These are phyloP conservation scores for Probaryconus sp. DNA, from an alignment of 1,140 invertebrate species.

Conservation along the genomic window DNA sequence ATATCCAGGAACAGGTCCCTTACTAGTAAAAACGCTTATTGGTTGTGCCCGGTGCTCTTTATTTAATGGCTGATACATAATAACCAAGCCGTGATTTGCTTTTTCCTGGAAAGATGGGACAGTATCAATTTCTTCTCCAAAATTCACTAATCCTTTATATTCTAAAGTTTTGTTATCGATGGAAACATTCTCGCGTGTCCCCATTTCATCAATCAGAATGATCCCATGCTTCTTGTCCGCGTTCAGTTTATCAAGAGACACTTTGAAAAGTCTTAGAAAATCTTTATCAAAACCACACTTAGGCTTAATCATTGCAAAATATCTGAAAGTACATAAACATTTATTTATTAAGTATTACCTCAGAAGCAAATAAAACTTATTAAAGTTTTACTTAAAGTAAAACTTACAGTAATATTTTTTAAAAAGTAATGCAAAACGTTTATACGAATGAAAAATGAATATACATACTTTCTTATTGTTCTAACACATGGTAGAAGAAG, in stretches of 20 bases:
- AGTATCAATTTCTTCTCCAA: slow-evolving; percentile 21
- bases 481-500: slow-evolving; percentile 30
- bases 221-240: slow-evolving; percentile 36
- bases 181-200: slow-evolving; percentile 28
- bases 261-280: slow-evolving; percentile 47
- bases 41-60: not conserved
- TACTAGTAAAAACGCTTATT: slow-evolving; percentile 28
- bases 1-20: slow-evolving; percentile 26
- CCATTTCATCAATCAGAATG: slow-evolving; percentile 47
- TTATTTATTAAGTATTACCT: slow-evolving; percentile 7
- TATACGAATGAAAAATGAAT: no score
- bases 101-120: no score
- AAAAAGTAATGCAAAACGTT: no score
- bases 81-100: slow-evolving; percentile 34
- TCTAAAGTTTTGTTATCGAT: slow-evolving; percentile 35
- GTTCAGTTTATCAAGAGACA: slow-evolving; percentile 26
- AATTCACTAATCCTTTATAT: slow-evolving; percentile 47
- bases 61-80: slow-evolving; percentile 39
- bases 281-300: slow-evolving; percentile 39
- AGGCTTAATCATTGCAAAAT: slow-evolving; percentile 31
- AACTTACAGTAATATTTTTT: not conserved
- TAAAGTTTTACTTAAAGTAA: slow-evolving; percentile 1
- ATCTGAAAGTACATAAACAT: slow-evolving; percentile 25
- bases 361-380: no score
- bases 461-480: slow-evolving; percentile 22